phyloP scores from a whole-genome alignment of 2,797 vertebrate genomes.

The Aulostomus chinensis region DNA sequence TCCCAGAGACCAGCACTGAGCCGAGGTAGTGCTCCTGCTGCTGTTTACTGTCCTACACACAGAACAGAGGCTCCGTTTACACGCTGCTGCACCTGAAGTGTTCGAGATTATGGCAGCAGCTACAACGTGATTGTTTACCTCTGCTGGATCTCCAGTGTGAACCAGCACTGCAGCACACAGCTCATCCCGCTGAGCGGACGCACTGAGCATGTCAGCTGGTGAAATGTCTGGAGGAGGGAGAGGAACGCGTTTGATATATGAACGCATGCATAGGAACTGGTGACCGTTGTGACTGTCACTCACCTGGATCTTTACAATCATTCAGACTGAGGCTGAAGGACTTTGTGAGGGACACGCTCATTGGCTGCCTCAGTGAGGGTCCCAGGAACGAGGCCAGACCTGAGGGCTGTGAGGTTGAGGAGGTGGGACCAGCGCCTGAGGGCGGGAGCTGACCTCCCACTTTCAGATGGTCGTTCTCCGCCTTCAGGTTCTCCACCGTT shows the following conservation, averaged over 20 bases:
- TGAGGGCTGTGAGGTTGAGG: constrained; percentile 73
- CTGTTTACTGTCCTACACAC: constrained; percentile 86
- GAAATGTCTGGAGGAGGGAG: constrained; percentile 77
- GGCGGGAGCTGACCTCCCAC: constrained; percentile 76
- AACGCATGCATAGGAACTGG: neutral
- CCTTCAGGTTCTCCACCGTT: constrained; percentile 93
- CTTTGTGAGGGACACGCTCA: constrained; percentile 88
- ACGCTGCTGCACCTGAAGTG: no score
- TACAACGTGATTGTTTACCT: constrained; percentile 76
- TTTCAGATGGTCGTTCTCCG: constrained; percentile 93
- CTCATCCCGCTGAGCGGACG: constrained; percentile 82
- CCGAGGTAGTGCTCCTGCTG: constrained; percentile 92
- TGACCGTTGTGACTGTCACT: constrained; percentile 4
- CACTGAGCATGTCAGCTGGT: constrained; percentile 80
- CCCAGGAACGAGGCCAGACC: constrained; percentile 80
- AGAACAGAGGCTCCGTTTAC: constrained; percentile 14
- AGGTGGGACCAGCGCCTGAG: constrained; percentile 67
- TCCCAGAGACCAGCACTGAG: constrained; percentile 82
- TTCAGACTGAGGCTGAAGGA: constrained; percentile 87
- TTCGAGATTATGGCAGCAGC: neutral
- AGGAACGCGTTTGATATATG: neutral
- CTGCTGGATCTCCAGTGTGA: constrained; percentile 83
- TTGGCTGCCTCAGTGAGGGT: constrained; percentile 85
- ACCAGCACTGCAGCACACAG: constrained; percentile 84
- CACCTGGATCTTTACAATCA: constrained; percentile 86